Evolutionary conservation across 2,113 vertebrate genomes (phyloP), one percentile per base, ranked within the genome.

Genomic region (Grallaria varia): DNA sequence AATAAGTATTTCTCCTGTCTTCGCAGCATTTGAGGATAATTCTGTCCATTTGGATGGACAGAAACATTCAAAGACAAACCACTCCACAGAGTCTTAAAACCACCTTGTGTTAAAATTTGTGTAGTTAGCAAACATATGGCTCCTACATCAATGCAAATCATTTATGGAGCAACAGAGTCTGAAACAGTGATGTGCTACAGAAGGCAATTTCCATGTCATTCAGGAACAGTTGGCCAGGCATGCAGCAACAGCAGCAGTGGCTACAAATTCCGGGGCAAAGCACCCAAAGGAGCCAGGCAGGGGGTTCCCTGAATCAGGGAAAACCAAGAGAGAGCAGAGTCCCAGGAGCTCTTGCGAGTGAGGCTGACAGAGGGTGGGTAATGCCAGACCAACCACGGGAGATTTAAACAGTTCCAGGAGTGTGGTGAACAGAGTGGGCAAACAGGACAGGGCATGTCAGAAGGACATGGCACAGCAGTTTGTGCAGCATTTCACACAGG

Each of bases 241-340:
- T 2, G 11, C 6, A 2, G 42, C 3, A 7, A 50, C 58, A 49
- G 37, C 42, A 35, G 14, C 16, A 1, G 11, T 35, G 35, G 31
- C 10, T 72, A 56, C 35, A 31, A 42, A 17, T 37, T 73, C 58
- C 8, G 9, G 10, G 21, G 14, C 24, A 49, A 19, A 80, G 42
- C 9, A 22, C 25, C 11, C 6, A 5, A 42, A 22, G 20, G 49
- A 56, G 7, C 21, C 39, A 0, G 0, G 40, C 30, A 63, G 8
- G 5, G 17, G 17, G 10, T 35, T 40, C 30, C 15, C 40, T 30
- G 47, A 55, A 15, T 20, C 28, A 55, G 28, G 10, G 40, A 47
- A 63, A 66, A 23, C 18, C 37, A 49, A 50, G 12, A 33, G 49
- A 35, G 37, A 23, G 35, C 17, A 47, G 31, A 69, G 25, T 49